Evolutionary conservation across 1,140 invertebrate species (phyloP), one percentile per base, ranked within the genome.

Genomic region (Teleogryllus occipitalis): DNA sequence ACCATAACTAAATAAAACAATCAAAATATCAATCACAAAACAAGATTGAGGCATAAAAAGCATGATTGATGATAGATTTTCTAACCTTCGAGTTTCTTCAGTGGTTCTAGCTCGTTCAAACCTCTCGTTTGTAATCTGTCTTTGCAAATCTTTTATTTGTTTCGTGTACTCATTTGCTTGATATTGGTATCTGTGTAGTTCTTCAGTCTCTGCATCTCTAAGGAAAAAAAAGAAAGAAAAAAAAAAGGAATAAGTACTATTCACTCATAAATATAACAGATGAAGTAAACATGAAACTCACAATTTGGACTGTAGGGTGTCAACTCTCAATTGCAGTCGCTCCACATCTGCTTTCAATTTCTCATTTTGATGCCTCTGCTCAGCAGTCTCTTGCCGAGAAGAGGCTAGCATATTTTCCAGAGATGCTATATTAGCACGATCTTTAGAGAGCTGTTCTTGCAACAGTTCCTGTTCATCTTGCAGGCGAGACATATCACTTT

Each of bases 91-190:
- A 0, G 54, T 18, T 65, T 76, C 18, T 47, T 80, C 80, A n/a
- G 76, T 14, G 7, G 74, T 27, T 47, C 80, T 54, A 27, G 54
- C 80, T n/a, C 74, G 74, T 47, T 80, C 76, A 75, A 89, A 90
- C 77, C 87, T 85, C 83, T 90, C 88, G 76, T 90, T 88, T 7
- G 88, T 89, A 7, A 90, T 85, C 82, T 90, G 86, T 80, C 88
- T 84, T 76, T 88, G 86, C 39, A 90, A 85, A 48, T 89, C 86
- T 47, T 84, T 87, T 75, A 90, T 87, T 83, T 89, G 88, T 78
- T 87, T 86, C 49, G 84, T 87, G 65, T 89, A 89, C 47, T 89
- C 88, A 18, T 87, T 84, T n/a, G 88, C 85, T 82, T 90, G 87
- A 80, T 85, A 86, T 81, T 89, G 89, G 81, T 87, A 89, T n/a